Evolutionary conservation across 1,140 invertebrate species (phyloP), one percentile per base, ranked within the genome.

Genomic region (Dendroctonus ponderosae): DNA sequence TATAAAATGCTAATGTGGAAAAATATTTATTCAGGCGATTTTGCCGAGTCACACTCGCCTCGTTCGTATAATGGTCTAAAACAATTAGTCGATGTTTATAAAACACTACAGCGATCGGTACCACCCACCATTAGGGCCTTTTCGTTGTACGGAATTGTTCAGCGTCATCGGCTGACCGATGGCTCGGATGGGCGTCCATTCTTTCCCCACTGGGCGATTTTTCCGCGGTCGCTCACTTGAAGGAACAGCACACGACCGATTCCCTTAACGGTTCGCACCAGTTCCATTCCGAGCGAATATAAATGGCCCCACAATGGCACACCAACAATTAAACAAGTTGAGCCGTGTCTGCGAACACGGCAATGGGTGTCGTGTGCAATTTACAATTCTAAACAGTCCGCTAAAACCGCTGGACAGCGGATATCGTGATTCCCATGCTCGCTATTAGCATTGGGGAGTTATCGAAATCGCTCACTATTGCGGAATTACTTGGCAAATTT

Each of bases 291-390:
- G 44, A 46, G 12, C 2, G 9, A 52, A 52, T n/a, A 61, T 50
- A 61, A 61, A 61, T 39, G 43, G 48, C 58, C 39, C 39, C 48
- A 61, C 58, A 61, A 58, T 50, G 58, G 58, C 8, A 11, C 15
- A 37, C 12, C 39, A 37, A 61, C 58, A 61, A 61, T 61, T 61
- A 61, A 61, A 61, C 58, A 61, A 61, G 56, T 58, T 58, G 56
- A 46, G 41, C 41, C 15, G 56, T 58, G 56, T 58, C 56, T 50
- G 11, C 14, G 44, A 26, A 61, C 58, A 61, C 58, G 58, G 48
- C 58, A 39, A 49, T 37, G 50, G 58, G 58, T 61, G 58, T 61
- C 58, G 58, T 61, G 58, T 50, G 11, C 11, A 50, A 61, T 61
- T 61, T 61, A 50, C 58, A 61, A 61, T 61, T 61, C 58, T 50